Evolutionary conservation across 1,140 invertebrate species (phyloP).

Genomic region (Ectropis grisescens): DNA sequence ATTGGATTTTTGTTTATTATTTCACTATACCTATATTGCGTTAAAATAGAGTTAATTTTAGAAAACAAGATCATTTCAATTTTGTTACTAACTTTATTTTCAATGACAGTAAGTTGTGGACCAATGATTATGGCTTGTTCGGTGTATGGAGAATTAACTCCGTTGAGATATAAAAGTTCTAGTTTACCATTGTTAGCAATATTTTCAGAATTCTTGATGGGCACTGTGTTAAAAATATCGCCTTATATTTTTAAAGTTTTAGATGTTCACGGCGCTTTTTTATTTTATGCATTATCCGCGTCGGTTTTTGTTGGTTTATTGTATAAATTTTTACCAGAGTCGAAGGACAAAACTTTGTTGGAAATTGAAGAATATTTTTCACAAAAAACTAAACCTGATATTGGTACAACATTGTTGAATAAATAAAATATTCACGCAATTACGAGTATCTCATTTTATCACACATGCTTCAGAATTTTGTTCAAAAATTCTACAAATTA

Average conservation of each 20-base stretch:
- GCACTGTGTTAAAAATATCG: slow-evolving; percentile 8
- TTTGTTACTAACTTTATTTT: slow-evolving; percentile 8
- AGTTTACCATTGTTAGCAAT: slow-evolving; percentile 3
- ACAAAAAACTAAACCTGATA: no score
- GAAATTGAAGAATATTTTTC: slow-evolving; percentile 9
- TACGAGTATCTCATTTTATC: no score
- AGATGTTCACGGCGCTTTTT: slow-evolving; percentile 8
- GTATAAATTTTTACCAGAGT: slow-evolving; percentile 11
- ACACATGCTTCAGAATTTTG: no score
- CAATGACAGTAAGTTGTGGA: slow-evolving; percentile 6
- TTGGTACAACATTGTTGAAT: no score
- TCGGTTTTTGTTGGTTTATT: background rate
- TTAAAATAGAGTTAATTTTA: slow-evolving; percentile 5
- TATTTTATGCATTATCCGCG: slow-evolving; percentile 8
- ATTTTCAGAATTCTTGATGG: slow-evolving; percentile 1
- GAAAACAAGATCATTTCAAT: slow-evolving; percentile 9
- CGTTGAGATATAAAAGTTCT: slow-evolving; percentile 7
- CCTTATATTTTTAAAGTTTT: slow-evolving; percentile 7
- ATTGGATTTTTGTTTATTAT: slow-evolving; percentile 2
- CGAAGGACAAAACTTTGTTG: slow-evolving; percentile 12
- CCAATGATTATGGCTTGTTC: slow-evolving; percentile 6
- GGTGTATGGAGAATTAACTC: slow-evolving; percentile 11
- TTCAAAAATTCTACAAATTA: no score
- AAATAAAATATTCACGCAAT: no score
- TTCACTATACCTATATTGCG: slow-evolving; percentile 8